A percentile compares a stretch with the other conserved stretches of the same genome.
These are phyloP conservation scores for Lasioglossum zephyrum DNA, from an alignment of 2,888 invertebrate genomes.

Conservation along the genomic window DNA sequence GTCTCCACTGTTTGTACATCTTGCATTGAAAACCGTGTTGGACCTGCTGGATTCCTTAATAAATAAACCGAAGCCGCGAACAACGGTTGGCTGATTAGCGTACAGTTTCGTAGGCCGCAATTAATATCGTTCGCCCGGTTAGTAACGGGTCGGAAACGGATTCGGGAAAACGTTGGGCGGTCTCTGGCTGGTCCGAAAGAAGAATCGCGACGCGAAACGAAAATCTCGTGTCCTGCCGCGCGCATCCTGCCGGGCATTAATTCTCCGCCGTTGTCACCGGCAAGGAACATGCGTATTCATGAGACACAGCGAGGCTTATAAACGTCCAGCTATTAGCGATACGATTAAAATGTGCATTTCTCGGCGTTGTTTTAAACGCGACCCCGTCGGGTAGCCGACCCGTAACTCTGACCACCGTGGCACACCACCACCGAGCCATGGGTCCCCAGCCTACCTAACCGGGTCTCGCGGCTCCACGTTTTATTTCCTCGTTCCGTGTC, in stretches of 20 bases:
- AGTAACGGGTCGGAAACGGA: not conserved
- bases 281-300: constrained; percentile 79
- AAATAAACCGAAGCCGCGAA: not conserved
- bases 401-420: constrained; percentile 63
- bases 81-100: not conserved
- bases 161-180: constrained; percentile 6
- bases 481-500: constrained; percentile 55
- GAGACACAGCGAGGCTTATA: constrained; percentile 80
- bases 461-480: constrained; percentile 50
- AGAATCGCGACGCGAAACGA: constrained; percentile 56
- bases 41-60: not conserved
- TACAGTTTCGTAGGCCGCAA: not conserved
- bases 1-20: not conserved
- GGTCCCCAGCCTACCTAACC: constrained; percentile 57
- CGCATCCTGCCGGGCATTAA: constrained; percentile 75
- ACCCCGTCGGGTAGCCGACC: constrained; percentile 54
- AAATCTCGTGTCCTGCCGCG: constrained; percentile 44
- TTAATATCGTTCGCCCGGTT: constrained; percentile 12
- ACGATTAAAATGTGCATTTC: constrained; percentile 82
- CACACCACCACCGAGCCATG: constrained; percentile 25
- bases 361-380: constrained; percentile 76
- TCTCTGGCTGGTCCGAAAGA: constrained; percentile 21
- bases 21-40: not conserved
- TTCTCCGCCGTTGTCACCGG: constrained; percentile 74
- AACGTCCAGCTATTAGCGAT: constrained; percentile 80